Conservation (phyloP, 2,113 vertebrate species). For the Lophotis ruficrista region DNA sequence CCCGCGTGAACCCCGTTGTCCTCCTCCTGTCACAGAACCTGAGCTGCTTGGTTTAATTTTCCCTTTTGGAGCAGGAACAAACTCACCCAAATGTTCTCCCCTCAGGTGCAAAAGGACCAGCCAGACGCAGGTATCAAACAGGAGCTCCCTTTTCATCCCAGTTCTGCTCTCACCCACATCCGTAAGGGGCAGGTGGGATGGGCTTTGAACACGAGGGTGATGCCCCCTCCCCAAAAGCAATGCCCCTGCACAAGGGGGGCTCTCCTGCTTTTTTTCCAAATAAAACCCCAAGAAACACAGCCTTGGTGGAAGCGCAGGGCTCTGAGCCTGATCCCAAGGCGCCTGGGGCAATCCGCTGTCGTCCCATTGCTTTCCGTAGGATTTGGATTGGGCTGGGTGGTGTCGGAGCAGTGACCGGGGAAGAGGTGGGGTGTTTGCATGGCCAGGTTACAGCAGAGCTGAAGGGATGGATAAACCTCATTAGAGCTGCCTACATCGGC, state of each 20-base stretch:
- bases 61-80: neutral
- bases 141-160: neutral
- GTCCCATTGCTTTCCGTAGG: neutral
- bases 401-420: too few relatives aligned
- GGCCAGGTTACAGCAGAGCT: neutral
- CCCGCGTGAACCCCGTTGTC: neutral
- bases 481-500: too few relatives aligned
- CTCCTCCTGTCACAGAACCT: neutral
- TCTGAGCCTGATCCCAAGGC: neutral
- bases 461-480: neutral
- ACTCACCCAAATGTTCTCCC: neutral
- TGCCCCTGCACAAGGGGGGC: neutral
- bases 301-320: neutral
- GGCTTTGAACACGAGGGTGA: neutral
- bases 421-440: neutral
- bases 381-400: neutral
- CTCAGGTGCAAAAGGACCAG: neutral
- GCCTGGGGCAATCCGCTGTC: too few relatives aligned
- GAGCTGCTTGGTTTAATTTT: neutral
- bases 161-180: neutral
- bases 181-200: fast-evolving
- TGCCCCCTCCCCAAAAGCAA: neutral
- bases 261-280: neutral
- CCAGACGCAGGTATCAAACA: fast-evolving
- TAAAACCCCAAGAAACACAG: neutral